Percentiles rank a stretch among this genome's conserved stretches.
Conservation (phyloP, 2,113 vertebrate species). For the Okapia johnstoni region DNA sequence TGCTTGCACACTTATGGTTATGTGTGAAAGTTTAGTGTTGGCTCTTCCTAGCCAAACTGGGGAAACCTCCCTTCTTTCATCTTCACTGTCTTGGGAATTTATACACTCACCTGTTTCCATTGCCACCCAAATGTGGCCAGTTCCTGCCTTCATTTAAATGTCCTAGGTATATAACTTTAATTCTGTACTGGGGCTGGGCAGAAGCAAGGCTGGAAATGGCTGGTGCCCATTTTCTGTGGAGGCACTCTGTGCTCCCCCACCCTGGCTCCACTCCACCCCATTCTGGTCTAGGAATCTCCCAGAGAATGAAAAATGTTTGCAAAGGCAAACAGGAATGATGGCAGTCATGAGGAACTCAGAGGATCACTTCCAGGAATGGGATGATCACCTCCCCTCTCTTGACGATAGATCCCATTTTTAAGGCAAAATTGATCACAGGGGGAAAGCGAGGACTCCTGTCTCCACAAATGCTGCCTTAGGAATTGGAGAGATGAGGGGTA, state of each 20-base stretch:
- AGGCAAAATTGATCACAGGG: not conserved
- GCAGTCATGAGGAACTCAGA: not conserved
- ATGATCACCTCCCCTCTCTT: not conserved
- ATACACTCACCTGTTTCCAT: not conserved
- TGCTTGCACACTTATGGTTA: not conserved
- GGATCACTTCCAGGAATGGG: not conserved
- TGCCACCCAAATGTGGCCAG: not conserved
- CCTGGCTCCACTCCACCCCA: accelerated
- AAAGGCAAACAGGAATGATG: not conserved
- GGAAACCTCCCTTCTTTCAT: not conserved
- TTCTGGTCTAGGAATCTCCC: not conserved
- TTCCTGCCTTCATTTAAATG: not conserved
- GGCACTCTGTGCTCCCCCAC: not conserved
- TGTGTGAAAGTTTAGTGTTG: not conserved
- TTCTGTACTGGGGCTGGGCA: not conserved
- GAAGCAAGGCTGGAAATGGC: not conserved
- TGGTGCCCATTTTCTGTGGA: not conserved
- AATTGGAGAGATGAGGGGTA: not conserved
- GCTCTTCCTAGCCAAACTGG: not conserved
- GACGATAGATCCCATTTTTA: not conserved
- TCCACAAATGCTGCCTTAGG: not conserved
- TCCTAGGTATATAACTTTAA: not conserved
- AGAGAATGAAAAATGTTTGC: not conserved
- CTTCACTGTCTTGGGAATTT: not conserved
- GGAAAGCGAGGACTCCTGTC: not conserved